Percentiles rank a stretch among this genome's conserved stretches.
These are phyloP conservation scores for Beaufortia kweichowensis DNA, from an alignment of 2,113 vertebrate genomes.

Conservation along the genomic window DNA sequence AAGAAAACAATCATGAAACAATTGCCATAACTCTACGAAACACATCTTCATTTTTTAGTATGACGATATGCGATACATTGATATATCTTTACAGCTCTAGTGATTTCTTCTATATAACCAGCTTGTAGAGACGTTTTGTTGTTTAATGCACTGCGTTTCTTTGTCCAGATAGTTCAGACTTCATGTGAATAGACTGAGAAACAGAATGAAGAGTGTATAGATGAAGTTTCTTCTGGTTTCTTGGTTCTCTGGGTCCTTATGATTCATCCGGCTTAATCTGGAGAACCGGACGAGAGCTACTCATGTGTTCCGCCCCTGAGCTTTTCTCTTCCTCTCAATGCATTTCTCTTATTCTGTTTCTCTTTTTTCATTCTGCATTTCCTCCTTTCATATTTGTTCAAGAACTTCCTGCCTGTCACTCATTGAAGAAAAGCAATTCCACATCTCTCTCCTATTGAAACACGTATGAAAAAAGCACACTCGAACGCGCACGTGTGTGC, in stretches of 20 bases:
- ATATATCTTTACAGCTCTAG: no score
- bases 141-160: background rate
- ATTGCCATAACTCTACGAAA: no score
- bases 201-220: background rate
- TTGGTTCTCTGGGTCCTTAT: constrained; percentile 1
- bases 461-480: constrained; percentile 25
- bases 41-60: no score
- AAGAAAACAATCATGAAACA: no score
- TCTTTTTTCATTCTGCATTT: constrained; percentile 8
- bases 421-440: constrained; percentile 50
- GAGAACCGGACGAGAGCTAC: constrained; percentile 37
- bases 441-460: constrained; percentile 46
- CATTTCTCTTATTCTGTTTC: constrained; percentile 22
- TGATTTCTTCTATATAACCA: background rate
- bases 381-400: constrained; percentile 47
- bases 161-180: background rate
- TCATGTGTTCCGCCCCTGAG: constrained; percentile 14
- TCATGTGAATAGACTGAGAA: background rate
- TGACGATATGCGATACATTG: no score
- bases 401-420: constrained; percentile 50
- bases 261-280: constrained; percentile 36
- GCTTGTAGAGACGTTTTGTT: background rate
- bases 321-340: constrained; percentile 27
- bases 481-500: constrained; percentile 13
- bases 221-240: constrained; percentile 8